phyloP scores from a whole-genome alignment of 2,888 invertebrate genomes.

The Aphidoletes aphidimyza region DNA sequence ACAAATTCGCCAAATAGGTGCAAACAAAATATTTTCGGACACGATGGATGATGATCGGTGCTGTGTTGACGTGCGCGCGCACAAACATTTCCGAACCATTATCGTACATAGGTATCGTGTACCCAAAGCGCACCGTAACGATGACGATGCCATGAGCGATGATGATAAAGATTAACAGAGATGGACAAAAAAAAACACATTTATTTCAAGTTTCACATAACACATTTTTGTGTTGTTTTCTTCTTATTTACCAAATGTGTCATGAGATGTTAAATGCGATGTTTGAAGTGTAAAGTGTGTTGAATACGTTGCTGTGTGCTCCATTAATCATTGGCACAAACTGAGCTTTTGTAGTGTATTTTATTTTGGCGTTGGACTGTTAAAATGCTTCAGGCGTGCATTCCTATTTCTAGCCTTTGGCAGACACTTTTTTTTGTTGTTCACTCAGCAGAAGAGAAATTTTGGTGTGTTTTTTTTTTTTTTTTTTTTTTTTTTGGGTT shows the following conservation, averaged over 20 bases:
- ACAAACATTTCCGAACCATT: not conserved
- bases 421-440: not conserved
- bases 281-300: conserved; percentile 34
- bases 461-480: not conserved
- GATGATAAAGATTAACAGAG: conserved; percentile 45
- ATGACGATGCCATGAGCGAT: not conserved
- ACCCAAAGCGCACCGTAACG: not conserved
- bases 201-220: conserved; percentile 47
- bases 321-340: conserved; percentile 44
- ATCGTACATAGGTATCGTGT: not conserved
- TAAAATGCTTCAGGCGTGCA: conserved; percentile 19
- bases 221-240: not conserved
- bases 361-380: not conserved
- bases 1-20: conserved; percentile 18
- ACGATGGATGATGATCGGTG: not conserved
- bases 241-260: conserved; percentile 3
- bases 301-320: not conserved
- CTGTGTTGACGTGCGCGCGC: not conserved
- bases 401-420: conserved; percentile 37
- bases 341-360: not conserved
- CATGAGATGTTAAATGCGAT: conserved; percentile 44
- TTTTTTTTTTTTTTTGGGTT: no score
- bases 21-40: conserved; percentile 22
- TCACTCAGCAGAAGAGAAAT: no score
- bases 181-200: no score